Evolutionary conservation across 2,113 vertebrate species (phyloP), one percentile per base, ranked within the genome.

Genomic region (Vanacampus margaritifer): DNA sequence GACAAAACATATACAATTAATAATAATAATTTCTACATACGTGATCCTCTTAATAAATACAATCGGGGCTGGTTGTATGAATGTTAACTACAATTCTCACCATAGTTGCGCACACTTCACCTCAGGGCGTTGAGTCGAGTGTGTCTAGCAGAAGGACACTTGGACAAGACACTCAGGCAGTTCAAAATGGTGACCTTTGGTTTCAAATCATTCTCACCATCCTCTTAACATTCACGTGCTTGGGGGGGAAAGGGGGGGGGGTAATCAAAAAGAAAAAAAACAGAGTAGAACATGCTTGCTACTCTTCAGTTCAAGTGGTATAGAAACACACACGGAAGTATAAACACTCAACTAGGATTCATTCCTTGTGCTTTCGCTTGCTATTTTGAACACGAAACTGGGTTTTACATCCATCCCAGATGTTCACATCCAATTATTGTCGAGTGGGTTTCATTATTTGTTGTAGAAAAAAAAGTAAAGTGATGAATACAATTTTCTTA

Each of bases 121-220:
- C 66, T 73, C 62, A 41, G 69, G 14, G 10, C 58, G 66, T 3
- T 35, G 17, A 67, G 54, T 48, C 24, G n/a, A 16, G 51, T 54
- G 41, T 45, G 64, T 53, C 69, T 54, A 23, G 28, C 69, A 62
- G 67, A 81, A 82, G 76, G 83, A 78, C 87, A 84, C 84, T 82
- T 86, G 48, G 66, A 64, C 45, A 70, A 74, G 73, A 62, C 45
- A 50, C 17, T 16, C 37, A 16, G 43, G 24, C 37, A 39, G 65
- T 64, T 75, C 56, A 36, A 65, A 75, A 65, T 41, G 36, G 70
- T 28, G 60, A 68, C 68, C 65, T 74, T 77, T 67, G 70, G 74
- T 68, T 70, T 6, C n/a, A 53, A 2, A 6, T 13, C 23, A 54
- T 46, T 59, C 35, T 43, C 51, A 56, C 37, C 35, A 10, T 23